A percentile compares a stretch with the other conserved stretches of the same genome.
These are phyloP conservation scores for Hirudinaria manillensis DNA, from an alignment of 2,888 invertebrate species.

Conservation along the genomic window DNA sequence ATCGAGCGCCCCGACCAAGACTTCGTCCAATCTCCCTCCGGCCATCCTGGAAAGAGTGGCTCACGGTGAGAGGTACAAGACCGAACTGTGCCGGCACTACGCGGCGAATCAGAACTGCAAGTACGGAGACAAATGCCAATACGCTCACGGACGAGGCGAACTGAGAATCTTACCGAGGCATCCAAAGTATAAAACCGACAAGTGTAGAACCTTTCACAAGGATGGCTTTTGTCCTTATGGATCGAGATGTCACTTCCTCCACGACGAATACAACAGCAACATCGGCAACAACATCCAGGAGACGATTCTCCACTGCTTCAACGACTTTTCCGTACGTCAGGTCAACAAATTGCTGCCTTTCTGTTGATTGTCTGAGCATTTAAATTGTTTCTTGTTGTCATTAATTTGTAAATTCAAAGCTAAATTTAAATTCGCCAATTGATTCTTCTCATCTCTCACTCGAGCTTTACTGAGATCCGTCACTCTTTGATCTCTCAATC, in stretches of 20 bases:
- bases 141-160: conserved; percentile 90
- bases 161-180: conserved; percentile 86
- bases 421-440: too few species aligned
- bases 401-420: too few species aligned
- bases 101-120: conserved; percentile 83
- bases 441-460: too few species aligned
- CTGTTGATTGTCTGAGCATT: too few species aligned
- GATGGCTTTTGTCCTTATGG: conserved; percentile 97
- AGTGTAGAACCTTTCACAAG: conserved; percentile 89
- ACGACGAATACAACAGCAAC: conserved; percentile 60
- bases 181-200: conserved; percentile 96
- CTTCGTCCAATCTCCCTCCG: not conserved
- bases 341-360: too few species aligned
- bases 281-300: too few species aligned
- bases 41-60: conserved; percentile 26
- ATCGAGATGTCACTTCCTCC: conserved; percentile 93
- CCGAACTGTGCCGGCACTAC: conserved; percentile 92
- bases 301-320: too few species aligned
- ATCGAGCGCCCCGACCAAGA: too few species aligned
- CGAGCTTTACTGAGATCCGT: too few species aligned
- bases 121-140: conserved; percentile 96
- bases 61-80: conserved; percentile 68
- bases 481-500: too few species aligned
- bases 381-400: too few species aligned
- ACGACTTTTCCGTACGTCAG: too few species aligned